Evolutionary conservation across 2,113 vertebrate species (phyloP).

Genomic region (Talpa occidentalis): DNA sequence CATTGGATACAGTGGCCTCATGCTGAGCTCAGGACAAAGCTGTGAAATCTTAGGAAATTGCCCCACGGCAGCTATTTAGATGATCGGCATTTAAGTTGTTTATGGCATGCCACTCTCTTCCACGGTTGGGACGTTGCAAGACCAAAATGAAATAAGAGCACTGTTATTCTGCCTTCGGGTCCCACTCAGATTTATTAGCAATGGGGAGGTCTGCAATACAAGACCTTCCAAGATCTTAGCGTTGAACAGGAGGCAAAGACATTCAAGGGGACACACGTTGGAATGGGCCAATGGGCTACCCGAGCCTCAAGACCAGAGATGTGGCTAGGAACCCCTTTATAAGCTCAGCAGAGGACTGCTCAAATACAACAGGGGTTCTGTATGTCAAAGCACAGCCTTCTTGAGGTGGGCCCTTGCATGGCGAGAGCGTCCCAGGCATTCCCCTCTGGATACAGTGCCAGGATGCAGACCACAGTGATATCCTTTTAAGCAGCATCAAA

Average conservation of each 20-base stretch:
- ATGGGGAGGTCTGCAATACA: accelerated
- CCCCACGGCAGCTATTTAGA: background rate
- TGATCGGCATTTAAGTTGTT: background rate
- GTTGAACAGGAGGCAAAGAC: background rate
- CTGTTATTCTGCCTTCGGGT: background rate
- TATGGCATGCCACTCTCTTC: background rate
- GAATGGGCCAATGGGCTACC: background rate
- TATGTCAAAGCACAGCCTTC: background rate
- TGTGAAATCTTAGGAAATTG: background rate
- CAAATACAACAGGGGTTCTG: accelerated
- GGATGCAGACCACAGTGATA: background rate
- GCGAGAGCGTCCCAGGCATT: background rate
- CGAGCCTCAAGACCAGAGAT: background rate
- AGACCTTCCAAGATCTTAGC: background rate
- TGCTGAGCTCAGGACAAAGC: background rate
- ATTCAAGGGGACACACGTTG: background rate
- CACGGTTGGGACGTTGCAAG: background rate
- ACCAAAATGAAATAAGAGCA: background rate
- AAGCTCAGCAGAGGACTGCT: background rate
- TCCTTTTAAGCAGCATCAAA: background rate
- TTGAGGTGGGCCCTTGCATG: background rate
- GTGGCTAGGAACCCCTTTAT: background rate
- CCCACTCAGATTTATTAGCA: background rate
- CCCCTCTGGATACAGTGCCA: background rate
- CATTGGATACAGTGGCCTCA: background rate